Evolutionary conservation across 2,888 invertebrate genomes (phyloP).

Genomic region (Phyto melanocephala): DNA sequence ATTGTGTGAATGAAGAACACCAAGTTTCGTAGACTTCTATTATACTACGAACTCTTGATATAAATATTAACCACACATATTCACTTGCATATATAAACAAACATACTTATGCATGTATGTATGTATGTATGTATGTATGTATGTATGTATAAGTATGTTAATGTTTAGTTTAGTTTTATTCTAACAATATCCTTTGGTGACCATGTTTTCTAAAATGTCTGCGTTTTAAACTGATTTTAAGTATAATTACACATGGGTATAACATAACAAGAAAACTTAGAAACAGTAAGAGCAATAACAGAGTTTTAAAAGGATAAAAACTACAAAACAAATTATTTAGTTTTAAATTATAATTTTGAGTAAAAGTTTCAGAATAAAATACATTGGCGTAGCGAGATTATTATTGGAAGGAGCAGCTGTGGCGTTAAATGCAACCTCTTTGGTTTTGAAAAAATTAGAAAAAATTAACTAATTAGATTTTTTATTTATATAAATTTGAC

Average conservation of each 20-base stretch:
- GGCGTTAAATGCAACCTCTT: no score
- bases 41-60: no score
- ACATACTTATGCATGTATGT: neutral
- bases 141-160: neutral
- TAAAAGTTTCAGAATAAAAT: no score
- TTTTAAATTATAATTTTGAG: no score
- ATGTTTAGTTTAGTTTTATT: slow-evolving; percentile 5
- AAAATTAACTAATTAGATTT: no score
- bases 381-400: no score
- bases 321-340: no score
- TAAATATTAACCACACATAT: no score
- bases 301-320: slow-evolving; percentile 1
- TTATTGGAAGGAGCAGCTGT: no score
- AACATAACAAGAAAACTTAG: slow-evolving; percentile 13
- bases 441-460: no score
- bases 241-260: slow-evolving; percentile 53
- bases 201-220: slow-evolving; percentile 64
- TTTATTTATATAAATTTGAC: no score
- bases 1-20: neutral
- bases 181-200: slow-evolving; percentile 60
- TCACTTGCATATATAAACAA: neutral
- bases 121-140: neutral
- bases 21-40: slow-evolving; percentile 14
- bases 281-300: neutral
- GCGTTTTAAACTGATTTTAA: slow-evolving; percentile 63